Evolutionary conservation across 2,797 vertebrate genomes (phyloP).

Genomic region (Ptychadena robeensis): DNA sequence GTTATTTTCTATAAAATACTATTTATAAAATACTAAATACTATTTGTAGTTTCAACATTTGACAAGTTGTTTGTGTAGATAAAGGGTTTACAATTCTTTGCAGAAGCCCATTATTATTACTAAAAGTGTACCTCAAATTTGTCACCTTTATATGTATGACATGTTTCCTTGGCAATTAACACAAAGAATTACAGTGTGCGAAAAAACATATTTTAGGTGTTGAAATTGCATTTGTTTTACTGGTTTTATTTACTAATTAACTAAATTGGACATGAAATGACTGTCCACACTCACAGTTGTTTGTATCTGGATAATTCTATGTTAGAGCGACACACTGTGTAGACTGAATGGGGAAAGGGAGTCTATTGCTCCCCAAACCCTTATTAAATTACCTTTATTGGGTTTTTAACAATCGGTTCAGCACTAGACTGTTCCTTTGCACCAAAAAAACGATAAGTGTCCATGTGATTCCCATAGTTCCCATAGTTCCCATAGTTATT

Average conservation of each 20-base stretch:
- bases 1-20: too few species aligned
- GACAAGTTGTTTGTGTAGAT: too few species aligned
- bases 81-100: too few species aligned
- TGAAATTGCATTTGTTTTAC: background rate
- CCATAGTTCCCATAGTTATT: background rate
- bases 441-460: background rate
- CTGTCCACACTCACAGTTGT: background rate
- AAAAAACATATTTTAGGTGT: background rate
- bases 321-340: background rate
- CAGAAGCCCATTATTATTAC: too few species aligned
- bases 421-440: background rate
- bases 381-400: background rate
- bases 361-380: background rate
- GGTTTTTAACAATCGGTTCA: background rate
- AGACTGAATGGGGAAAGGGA: too few species aligned
- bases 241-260: background rate
- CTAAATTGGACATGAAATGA: background rate
- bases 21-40: too few species aligned
- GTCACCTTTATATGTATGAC: background rate
- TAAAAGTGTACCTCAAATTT: too few species aligned
- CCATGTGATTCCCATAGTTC: background rate
- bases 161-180: background rate
- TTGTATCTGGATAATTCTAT: background rate
- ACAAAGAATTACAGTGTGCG: too few species aligned
- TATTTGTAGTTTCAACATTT: too few species aligned